phyloP scores from a whole-genome alignment of 2,888 invertebrate genomes.

The Griposia aprilina region DNA sequence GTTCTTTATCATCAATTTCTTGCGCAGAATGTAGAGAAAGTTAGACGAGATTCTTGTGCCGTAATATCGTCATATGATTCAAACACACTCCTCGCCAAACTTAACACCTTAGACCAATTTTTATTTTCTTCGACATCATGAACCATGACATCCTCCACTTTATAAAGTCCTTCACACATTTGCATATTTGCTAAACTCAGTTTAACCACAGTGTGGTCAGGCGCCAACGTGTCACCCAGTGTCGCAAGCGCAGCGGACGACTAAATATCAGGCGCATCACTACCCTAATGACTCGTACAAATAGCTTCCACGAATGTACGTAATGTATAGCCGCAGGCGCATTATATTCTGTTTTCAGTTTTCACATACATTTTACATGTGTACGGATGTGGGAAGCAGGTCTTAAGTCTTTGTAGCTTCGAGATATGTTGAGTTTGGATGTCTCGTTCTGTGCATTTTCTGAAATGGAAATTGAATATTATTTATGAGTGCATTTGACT shows the following conservation, averaged over 20 bases:
- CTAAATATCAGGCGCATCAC: conserved; percentile 87
- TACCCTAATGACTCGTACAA: conserved; percentile 83
- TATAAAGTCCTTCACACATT: neutral
- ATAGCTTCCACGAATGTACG: conserved; percentile 71
- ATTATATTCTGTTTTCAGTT: conserved; percentile 60
- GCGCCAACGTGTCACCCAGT: conserved; percentile 81
- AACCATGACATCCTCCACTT: neutral
- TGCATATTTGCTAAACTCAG: conserved; percentile 18
- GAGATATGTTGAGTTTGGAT: neutral
- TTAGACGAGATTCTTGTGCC: neutral
- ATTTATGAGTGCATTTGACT: neutral
- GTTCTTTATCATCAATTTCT: neutral
- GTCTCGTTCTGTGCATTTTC: neutral
- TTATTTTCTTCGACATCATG: neutral
- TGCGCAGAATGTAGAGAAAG: neutral
- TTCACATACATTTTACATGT: conserved; percentile 43
- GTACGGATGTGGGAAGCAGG: conserved; percentile 42
- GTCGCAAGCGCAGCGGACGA: conserved; percentile 80
- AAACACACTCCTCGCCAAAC: neutral
- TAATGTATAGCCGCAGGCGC: conserved; percentile 45
- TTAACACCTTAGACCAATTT: neutral
- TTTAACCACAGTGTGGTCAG: conserved; percentile 43
- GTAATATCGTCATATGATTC: neutral
- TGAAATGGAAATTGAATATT: neutral
- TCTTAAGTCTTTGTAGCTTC: neutral